phyloP scores from a whole-genome alignment of 2,888 invertebrate species.

The Antheraea assamensis region DNA sequence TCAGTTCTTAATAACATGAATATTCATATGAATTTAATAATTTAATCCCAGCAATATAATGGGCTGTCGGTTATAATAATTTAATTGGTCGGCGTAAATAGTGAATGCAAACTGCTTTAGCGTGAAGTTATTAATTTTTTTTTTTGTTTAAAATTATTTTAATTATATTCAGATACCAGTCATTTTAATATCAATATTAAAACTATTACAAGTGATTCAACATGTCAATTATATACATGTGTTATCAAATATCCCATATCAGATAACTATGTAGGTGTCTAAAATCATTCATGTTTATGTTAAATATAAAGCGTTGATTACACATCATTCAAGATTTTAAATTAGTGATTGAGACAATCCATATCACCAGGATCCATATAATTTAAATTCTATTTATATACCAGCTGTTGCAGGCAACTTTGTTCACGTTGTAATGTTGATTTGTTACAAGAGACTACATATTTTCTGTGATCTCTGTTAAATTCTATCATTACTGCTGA shows the following conservation, averaged over 20 bases:
- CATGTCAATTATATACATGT: not conserved
- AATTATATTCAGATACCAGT: not conserved
- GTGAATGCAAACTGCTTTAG: not conserved
- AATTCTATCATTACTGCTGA: no score
- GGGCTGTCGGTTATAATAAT: not conserved
- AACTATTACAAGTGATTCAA: not conserved
- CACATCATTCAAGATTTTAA: not conserved
- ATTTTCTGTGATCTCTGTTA: no score
- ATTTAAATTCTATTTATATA: not conserved
- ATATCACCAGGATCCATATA: not conserved
- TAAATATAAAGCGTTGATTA: not conserved
- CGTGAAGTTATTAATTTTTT: not conserved
- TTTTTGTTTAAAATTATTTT: not conserved
- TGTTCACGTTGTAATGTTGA: no score
- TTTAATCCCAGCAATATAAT: not conserved
- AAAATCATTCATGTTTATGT: not conserved
- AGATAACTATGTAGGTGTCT: not conserved
- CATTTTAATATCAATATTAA: not conserved
- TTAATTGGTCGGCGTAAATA: not conserved
- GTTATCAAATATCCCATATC: not conserved
- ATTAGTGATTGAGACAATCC: not conserved
- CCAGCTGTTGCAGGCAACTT: no score
- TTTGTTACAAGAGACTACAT: no score
- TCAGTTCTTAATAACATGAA: not conserved
- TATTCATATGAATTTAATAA: not conserved